Evolutionary conservation across 2,113 vertebrate species (phyloP), one percentile per base, ranked within the genome.

Genomic region (Eulacestoma nigropectus): DNA sequence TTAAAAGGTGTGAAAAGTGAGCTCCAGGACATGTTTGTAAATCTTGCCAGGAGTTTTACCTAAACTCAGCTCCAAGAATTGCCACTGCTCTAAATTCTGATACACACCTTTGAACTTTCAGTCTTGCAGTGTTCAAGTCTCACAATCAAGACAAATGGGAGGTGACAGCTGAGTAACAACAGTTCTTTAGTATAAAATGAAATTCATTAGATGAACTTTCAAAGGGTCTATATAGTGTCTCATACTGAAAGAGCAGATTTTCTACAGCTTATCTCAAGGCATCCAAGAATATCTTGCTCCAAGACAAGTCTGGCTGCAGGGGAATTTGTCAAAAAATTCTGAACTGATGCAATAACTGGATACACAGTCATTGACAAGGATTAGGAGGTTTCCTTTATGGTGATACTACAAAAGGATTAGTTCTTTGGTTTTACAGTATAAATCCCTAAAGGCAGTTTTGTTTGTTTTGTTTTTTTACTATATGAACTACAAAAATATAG

Each of bases 361-460:
- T 84, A 75, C 57, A 55, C 22, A 49, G 76, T 53, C 79, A 84
- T 60, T 92, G 87, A 92, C 60, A 88, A 81, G 88, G 73, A 93
- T 82, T 95, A 92, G 79, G 76, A 89, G 69, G 37, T 53, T 84
- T 94, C 41, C 37, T 92, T 92, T 78, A 87, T 22, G 35, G 53
- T 55, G 64, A 44, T 84, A 57, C 60, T 82, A 52, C 82, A 95
- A 96, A 95, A 89, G 76, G 86, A 96, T 87, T 96, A 87, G 46
- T 68, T 94, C 52, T 70, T 90, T 84, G 82, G 52, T 83, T 91
- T 95, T 88, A 93, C 56, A 78, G 25, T 52, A 15, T n/a, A 92
- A 93, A 89, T 46, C 59, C 64, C 76, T 70, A 75, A 72, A 68
- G 79, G 44, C 29, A 95, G 35, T 44, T 50, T 20, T 41, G n/a